Percentiles rank a stretch among this genome's conserved stretches.
These are phyloP conservation scores for Brevimyrus niger DNA, from an alignment of 2,113 vertebrate species.

Conservation along the genomic window DNA sequence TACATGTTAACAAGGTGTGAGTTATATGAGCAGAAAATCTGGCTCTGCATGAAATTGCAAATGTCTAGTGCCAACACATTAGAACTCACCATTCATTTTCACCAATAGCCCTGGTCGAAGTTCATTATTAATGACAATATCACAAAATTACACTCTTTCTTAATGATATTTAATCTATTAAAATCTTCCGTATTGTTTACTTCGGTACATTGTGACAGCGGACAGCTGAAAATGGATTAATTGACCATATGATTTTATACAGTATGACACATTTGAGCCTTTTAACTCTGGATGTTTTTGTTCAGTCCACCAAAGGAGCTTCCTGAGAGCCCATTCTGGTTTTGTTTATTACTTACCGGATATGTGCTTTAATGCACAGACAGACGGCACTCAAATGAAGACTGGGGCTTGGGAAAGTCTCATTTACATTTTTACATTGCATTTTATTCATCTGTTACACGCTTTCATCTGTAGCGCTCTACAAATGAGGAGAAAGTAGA, in stretches of 20 bases:
- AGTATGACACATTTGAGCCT: not conserved
- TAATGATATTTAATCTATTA: not conserved
- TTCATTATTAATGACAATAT: not conserved
- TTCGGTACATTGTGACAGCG: not conserved
- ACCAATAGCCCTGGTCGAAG: not conserved
- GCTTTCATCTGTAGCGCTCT: not conserved
- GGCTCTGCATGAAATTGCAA: conserved; percentile 13
- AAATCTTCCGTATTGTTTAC: not conserved
- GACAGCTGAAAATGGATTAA: not conserved
- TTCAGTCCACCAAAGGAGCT: not conserved
- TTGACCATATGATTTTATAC: not conserved
- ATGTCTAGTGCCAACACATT: conserved; percentile 21
- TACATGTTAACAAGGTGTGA: not conserved
- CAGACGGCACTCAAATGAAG: not conserved
- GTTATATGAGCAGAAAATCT: not conserved
- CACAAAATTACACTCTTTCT: not conserved
- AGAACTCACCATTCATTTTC: not conserved
- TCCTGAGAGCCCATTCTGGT: not conserved
- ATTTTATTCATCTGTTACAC: not conserved
- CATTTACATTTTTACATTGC: conserved; percentile 2
- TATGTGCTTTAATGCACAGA: conserved; percentile 10
- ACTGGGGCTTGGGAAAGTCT: not conserved
- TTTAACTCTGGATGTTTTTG: not conserved
- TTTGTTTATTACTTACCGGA: not conserved
- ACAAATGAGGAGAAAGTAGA: not conserved